These are phyloP conservation scores for Mimas tiliae DNA, from an alignment of 2,888 invertebrate species.

Conservation along the genomic window DNA sequence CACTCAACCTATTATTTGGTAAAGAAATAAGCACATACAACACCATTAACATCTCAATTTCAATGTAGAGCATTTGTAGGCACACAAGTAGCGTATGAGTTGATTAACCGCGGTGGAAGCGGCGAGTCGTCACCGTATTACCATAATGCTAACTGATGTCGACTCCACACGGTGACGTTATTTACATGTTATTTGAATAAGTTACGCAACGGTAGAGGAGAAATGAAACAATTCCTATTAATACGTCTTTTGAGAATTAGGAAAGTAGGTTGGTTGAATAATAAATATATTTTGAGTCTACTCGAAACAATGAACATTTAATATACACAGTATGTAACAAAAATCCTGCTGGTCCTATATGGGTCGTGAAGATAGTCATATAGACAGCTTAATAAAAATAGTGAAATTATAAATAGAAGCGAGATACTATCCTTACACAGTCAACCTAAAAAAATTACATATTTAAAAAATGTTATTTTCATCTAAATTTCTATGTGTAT, in stretches of 20 bases:
- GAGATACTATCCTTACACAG: too few relatives aligned
- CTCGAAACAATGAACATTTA: too few relatives aligned
- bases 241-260: not conserved
- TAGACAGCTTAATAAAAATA: too few relatives aligned
- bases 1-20: too few relatives aligned
- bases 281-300: not conserved
- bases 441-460: too few relatives aligned
- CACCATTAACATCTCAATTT: constrained; percentile 18
- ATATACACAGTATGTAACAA: too few relatives aligned
- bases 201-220: constrained; percentile 45
- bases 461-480: too few relatives aligned
- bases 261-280: not conserved
- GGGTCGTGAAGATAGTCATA: too few relatives aligned
- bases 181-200: constrained; percentile 70
- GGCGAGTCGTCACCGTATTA: constrained; percentile 56
- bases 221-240: constrained; percentile 32
- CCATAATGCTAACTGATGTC: constrained; percentile 69
- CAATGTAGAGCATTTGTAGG: constrained; percentile 22
- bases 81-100: constrained; percentile 34
- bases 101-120: constrained; percentile 53
- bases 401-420: too few relatives aligned
- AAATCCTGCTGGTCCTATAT: too few relatives aligned
- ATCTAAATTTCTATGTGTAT: too few relatives aligned
- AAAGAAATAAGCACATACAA: constrained; percentile 15
- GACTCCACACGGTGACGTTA: constrained; percentile 51